These are phyloP conservation scores for Xestia ashworthii DNA, from an alignment of 2,888 invertebrate genomes.

Conservation along the genomic window DNA sequence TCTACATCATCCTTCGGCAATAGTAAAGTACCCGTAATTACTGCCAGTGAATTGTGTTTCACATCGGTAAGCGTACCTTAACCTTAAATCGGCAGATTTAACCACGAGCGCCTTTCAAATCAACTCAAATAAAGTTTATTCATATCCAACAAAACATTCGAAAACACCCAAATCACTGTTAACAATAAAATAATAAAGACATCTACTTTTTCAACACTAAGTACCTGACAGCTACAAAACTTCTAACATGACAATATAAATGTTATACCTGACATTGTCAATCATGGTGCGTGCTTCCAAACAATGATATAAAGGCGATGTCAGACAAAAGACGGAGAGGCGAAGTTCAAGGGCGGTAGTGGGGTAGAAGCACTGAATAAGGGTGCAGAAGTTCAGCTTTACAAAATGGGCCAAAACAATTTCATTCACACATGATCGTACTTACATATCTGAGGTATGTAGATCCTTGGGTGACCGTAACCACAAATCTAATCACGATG, in stretches of 20 bases:
- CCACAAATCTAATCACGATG: neutral
- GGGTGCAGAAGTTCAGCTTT: neutral
- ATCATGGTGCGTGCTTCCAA: slow-evolving; percentile 6
- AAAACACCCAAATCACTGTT: neutral
- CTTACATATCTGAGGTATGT: neutral
- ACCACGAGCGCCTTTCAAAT: neutral
- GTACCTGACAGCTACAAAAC: neutral
- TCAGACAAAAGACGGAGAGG: slow-evolving; percentile 14
- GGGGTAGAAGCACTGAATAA: neutral
- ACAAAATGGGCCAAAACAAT: neutral
- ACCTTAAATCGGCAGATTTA: neutral
- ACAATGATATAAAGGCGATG: slow-evolving; percentile 5
- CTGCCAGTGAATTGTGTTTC: neutral
- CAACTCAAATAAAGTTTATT: neutral
- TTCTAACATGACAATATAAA: neutral
- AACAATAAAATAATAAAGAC: neutral
- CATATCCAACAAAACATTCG: neutral
- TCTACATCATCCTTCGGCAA: neutral
- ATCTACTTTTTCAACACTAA: too few species aligned
- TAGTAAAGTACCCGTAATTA: neutral
- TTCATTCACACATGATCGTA: neutral
- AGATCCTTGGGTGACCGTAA: neutral
- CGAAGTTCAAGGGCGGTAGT: slow-evolving; percentile 24
- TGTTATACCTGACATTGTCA: neutral
- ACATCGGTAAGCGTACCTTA: neutral